Evolutionary conservation across 2,797 vertebrate species (phyloP).

Genomic region (Vireo griseus): DNA sequence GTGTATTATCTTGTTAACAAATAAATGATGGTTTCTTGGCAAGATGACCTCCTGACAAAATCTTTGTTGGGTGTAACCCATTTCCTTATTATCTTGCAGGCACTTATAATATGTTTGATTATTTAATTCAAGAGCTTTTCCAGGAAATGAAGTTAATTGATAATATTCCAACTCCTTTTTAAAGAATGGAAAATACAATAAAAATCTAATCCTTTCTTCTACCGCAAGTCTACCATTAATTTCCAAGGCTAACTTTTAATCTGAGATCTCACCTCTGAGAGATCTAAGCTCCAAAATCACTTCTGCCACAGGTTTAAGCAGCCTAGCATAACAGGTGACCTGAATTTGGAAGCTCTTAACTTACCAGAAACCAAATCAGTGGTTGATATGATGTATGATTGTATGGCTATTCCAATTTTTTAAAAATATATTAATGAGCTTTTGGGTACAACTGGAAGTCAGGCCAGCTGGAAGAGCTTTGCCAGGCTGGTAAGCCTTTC

Average conservation of each 20-base stretch:
- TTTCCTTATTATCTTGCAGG: constrained; percentile 29
- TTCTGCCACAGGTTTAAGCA: not conserved
- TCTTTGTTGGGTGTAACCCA: not conserved
- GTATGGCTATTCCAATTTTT: rapidly evolving
- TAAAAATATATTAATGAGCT: not conserved
- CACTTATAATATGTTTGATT: not conserved
- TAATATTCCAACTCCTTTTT: not conserved
- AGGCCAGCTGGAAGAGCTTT: not conserved
- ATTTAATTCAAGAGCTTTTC: constrained; percentile 8
- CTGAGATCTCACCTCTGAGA: not conserved
- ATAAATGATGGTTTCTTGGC: not conserved
- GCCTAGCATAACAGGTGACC: not conserved
- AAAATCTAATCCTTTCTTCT: not conserved
- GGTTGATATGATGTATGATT: not conserved
- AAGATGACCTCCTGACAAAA: constrained; percentile 27
- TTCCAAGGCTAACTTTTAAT: not conserved
- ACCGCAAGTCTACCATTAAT: not conserved
- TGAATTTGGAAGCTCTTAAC: not conserved
- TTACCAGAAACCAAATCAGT: not conserved
- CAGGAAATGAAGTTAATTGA: not conserved
- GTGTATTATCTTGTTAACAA: not conserved
- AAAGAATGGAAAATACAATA: not conserved
- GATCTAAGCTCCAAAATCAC: not conserved
- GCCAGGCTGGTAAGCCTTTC: not conserved
- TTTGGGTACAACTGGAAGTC: not conserved